Base-by-base conservation (phyloP, 1,140 invertebrate species). In the Drosophila arizonae region DNA sequence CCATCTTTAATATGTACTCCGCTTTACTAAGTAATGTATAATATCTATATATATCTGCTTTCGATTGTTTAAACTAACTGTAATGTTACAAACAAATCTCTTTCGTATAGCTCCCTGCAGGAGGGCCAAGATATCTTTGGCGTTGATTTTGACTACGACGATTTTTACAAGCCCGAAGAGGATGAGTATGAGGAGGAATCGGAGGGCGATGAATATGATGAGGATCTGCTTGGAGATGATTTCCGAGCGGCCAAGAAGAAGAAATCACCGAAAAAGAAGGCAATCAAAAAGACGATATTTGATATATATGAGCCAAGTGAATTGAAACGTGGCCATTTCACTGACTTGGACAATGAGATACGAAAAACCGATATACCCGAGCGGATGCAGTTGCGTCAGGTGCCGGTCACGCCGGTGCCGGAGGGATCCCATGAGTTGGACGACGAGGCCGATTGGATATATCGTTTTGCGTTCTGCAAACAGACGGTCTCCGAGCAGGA, bases 121-220 rank as follows among this genome's bases (percentile, higher is more conserved):
- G 98, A 99, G 93, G 99, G 99, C 58, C 98, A 99, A 92, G 99
- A 99, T 90, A 99, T 99, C 77, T 99, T 99, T 92, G 99, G 99
- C 63, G 98, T 99, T 21, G 97, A 99, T 91, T 99, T 99, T 93
- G 98, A 99, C 92, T 99, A 97, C 92, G 97, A 98, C 74, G 98
- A 99, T 79, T 98, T 99, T 93, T 95, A 96, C 33, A 96, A 97
- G 90, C 97, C 96, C 92, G 97, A 95, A 17, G 96, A 97, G 6
- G 96, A 97, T 63, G 95, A 96, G 72, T 96, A 97, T 87, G 97
- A 98, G 69, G 96, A 97, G 52, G 95, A 96, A 48, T 95, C 95
- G 15, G 95, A 95, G 11, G 94, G 95, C 9, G 95, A 97, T 61
- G 95, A 96, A 57, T 96, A 96, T 81, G 93, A 95, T 68, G 95